Evolutionary conservation across 2,888 invertebrate species (phyloP), one percentile per base, ranked within the genome.

Genomic region (Napeogenes sylphis): DNA sequence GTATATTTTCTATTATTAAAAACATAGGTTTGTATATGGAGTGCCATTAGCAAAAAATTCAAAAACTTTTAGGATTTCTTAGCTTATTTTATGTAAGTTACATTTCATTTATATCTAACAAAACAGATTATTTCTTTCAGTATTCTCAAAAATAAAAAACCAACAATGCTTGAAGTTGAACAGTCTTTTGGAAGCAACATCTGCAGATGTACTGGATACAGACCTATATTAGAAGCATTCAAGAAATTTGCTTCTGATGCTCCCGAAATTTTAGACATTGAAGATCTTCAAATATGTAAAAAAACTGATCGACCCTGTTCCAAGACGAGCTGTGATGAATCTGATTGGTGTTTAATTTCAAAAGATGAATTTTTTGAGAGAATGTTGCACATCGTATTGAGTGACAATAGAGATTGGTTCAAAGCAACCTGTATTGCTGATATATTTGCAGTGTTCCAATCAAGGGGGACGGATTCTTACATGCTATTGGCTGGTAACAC

Each of bases 201-300:
- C n/a, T 96, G 96, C 69, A 92, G 96, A 54, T 96, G 96, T 75
- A 96, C 96, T 0, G 95, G 95, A 0, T 95, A 94, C 72, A 89
- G 95, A 8, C 93, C 95, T 2, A 96, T 96, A 61, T 78, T 96
- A 55, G 95, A 95, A 71, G 93, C 95, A 0, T 95, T 96, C 81
- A 95, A 95, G 75, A 92, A 93, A n/a, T 93, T 95, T 66, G 94
- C 94, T 0, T 84, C 76, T 33, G 94, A 94, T 73, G 91, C 92
- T 5, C 87, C 91, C 0, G 82, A 85, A 62, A 80, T 93, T 67
- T 61, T 72, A 10, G 93, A 84, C 61, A 81, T 82, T 42, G 78
- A 86, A 68, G 78, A 76, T 61, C 61, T 80, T 4, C 66, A 68
- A 46, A 72, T 71, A 65, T 79, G 74, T 58, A 67, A 72, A 35